These are phyloP conservation scores for Zonotrichia albicollis DNA, from an alignment of 2,797 vertebrate genomes.

Conservation along the genomic window DNA sequence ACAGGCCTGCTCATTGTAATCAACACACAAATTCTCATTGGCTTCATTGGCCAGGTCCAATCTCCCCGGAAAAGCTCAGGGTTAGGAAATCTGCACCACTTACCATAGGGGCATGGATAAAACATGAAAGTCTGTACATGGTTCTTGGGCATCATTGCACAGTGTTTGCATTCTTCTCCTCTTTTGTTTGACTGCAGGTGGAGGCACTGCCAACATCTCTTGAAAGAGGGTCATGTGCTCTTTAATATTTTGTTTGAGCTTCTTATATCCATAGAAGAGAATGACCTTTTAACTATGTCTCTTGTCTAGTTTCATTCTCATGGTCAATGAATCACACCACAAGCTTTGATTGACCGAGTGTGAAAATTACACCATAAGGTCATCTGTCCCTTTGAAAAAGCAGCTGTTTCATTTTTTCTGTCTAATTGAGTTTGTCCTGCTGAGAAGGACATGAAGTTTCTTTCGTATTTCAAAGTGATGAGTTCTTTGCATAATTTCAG, in stretches of 20 bases:
- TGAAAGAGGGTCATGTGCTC: background rate
- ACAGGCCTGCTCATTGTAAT: background rate
- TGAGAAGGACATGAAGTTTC: slow-evolving; percentile 41
- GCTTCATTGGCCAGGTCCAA: background rate
- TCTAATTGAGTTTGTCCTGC: slow-evolving; percentile 59
- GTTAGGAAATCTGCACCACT: background rate
- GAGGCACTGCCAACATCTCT: background rate
- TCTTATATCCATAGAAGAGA: background rate
- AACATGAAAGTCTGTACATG: background rate
- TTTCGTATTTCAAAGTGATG: slow-evolving; percentile 48
- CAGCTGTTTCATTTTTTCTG: slow-evolving; percentile 61
- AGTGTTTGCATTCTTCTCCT: background rate
- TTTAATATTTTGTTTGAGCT: slow-evolving; percentile 5
- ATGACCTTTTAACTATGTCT: slow-evolving; percentile 49
- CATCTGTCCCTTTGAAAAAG: slow-evolving; percentile 48
- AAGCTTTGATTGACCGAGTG: slow-evolving; percentile 59
- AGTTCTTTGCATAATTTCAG: slow-evolving; percentile 35
- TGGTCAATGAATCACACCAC: slow-evolving; percentile 60
- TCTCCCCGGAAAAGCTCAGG: background rate
- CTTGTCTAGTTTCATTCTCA: slow-evolving; percentile 37
- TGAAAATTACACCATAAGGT: slow-evolving; percentile 62
- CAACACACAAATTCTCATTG: background rate
- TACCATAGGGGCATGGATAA: background rate
- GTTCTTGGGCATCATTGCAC: background rate
- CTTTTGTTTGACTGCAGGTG: background rate